Percentiles rank a stretch among this genome's conserved stretches.
phyloP scores from a whole-genome alignment of 2,888 invertebrate genomes.

The Synergus itoensis region DNA sequence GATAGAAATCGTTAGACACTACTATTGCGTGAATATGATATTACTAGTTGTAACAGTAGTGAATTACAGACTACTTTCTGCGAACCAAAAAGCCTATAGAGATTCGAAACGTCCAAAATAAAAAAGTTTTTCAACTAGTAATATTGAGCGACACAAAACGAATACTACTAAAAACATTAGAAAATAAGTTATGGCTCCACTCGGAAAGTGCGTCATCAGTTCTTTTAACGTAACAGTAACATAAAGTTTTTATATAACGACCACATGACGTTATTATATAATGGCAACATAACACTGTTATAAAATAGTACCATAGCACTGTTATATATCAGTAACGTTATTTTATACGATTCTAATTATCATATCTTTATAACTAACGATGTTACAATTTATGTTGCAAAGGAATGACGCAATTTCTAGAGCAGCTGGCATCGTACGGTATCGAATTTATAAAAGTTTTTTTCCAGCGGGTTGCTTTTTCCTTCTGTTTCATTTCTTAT shows the following conservation, averaged over 20 bases:
- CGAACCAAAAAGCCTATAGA: neutral
- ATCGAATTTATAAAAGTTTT: neutral
- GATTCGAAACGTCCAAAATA: no score
- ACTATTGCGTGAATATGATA: neutral
- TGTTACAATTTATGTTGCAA: neutral
- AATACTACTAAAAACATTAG: neutral
- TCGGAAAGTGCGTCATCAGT: neutral
- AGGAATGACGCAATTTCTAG: neutral
- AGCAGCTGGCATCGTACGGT: neutral
- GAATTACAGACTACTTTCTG: neutral
- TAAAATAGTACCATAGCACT: neutral
- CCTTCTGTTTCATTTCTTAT: neutral
- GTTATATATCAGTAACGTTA: neutral
- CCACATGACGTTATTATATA: neutral
- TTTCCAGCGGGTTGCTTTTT: neutral
- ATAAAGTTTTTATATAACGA: neutral
- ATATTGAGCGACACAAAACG: neutral
- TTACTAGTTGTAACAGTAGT: neutral
- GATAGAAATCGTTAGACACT: constrained; percentile 39
- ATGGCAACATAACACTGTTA: neutral
- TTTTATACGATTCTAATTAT: neutral
- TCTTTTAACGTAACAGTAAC: neutral
- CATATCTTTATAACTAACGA: neutral
- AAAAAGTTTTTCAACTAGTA: neutral
- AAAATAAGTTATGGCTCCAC: neutral